Percentiles rank a stretch among this genome's conserved stretches.
These are phyloP conservation scores for Dorcus hopei DNA, from an alignment of 2,888 invertebrate species.

Conservation along the genomic window DNA sequence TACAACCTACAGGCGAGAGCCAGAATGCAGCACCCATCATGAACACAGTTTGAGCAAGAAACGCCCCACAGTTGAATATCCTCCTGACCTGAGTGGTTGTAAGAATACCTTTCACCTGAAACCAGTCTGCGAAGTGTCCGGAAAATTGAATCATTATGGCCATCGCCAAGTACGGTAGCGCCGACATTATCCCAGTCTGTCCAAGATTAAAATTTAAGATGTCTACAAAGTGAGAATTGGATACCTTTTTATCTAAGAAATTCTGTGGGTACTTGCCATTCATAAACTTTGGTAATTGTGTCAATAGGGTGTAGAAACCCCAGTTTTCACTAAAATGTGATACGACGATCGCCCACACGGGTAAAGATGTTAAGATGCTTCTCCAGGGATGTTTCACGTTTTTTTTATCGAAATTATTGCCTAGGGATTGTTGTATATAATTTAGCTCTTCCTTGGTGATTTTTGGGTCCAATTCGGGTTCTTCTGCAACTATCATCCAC, in stretches of 20 bases:
- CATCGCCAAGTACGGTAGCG: constrained; percentile 87
- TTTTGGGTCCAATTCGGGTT: constrained; percentile 70
- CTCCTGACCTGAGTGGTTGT: constrained; percentile 72
- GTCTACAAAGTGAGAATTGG: constrained; percentile 53
- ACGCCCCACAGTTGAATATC: constrained; percentile 70
- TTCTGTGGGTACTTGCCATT: constrained; percentile 55
- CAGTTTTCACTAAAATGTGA: constrained; percentile 88
- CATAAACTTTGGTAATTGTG: constrained; percentile 79
- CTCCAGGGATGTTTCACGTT: constrained; percentile 71
- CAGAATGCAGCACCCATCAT: constrained; percentile 80
- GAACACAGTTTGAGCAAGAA: constrained; percentile 77
- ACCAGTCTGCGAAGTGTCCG: constrained; percentile 80
- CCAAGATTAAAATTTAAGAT: constrained; percentile 69
- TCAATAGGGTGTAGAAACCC: constrained; percentile 85
- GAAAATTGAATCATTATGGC: constrained; percentile 74
- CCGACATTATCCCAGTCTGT: constrained; percentile 79
- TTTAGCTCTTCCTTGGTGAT: constrained; percentile 71
- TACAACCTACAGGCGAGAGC: constrained; percentile 62
- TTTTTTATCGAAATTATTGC: constrained; percentile 48
- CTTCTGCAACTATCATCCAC: constrained; percentile 68
- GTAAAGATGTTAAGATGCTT: constrained; percentile 68
- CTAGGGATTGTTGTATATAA: constrained; percentile 65
- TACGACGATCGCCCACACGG: constrained; percentile 80
- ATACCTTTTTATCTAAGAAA: neutral
- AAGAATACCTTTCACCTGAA: constrained; percentile 61